These are phyloP conservation scores for Pelecanoides urinatrix DNA, from an alignment of 2,113 vertebrate species.

Conservation along the genomic window DNA sequence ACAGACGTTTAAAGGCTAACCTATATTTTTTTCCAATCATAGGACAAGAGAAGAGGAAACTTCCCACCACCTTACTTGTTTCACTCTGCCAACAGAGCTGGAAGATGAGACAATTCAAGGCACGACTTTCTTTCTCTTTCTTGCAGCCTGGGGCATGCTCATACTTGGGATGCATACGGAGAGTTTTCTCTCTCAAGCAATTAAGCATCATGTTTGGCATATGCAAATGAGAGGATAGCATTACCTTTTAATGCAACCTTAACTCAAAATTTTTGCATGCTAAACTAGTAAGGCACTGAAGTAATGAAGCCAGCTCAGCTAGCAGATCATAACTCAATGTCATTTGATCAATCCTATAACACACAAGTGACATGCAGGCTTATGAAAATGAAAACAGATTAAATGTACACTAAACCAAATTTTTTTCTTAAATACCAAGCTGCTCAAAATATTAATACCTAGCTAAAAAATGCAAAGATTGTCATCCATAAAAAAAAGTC, in stretches of 20 bases:
- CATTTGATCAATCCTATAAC: background rate
- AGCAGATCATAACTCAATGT: background rate
- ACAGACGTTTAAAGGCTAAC: background rate
- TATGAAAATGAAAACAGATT: background rate
- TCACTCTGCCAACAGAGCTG: background rate
- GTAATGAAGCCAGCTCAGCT: background rate
- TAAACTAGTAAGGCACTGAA: background rate
- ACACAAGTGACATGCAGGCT: background rate
- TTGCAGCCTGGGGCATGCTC: background rate
- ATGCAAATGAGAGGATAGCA: background rate
- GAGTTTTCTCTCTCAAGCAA: background rate
- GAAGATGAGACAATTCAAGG: background rate
- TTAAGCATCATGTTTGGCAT: background rate
- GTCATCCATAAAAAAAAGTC: background rate
- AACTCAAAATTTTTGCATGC: background rate
- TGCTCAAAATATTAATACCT: background rate
- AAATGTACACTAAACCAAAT: background rate
- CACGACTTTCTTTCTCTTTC: background rate
- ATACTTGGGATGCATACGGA: accelerated
- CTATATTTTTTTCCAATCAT: background rate
- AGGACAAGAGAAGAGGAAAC: background rate
- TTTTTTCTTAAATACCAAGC: background rate
- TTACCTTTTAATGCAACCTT: background rate
- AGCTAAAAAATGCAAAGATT: background rate
- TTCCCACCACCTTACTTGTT: background rate